Evolutionary conservation across 1,140 invertebrate species (phyloP).

Genomic region (Pinna nobilis): DNA sequence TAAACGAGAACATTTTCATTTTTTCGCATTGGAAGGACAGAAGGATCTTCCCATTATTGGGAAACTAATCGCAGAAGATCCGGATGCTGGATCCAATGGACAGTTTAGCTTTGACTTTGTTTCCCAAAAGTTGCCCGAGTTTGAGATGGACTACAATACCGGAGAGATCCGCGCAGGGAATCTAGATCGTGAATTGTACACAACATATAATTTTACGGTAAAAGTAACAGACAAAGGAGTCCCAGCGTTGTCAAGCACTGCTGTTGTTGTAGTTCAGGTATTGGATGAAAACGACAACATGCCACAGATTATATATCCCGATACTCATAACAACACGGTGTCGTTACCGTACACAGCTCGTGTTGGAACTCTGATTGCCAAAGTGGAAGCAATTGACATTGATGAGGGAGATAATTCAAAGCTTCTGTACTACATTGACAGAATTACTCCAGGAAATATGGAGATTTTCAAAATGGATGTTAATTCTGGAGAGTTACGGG

Average conservation of each 20-base stretch:
- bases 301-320: slow-evolving; percentile 73
- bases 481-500: slow-evolving; percentile 52
- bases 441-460: slow-evolving; percentile 51
- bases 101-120: slow-evolving; percentile 61
- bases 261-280: slow-evolving; percentile 86
- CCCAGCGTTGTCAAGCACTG: slow-evolving; percentile 89
- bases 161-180: slow-evolving; percentile 81
- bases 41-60: slow-evolving; percentile 88
- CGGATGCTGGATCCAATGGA: slow-evolving; percentile 66
- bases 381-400: slow-evolving; percentile 51
- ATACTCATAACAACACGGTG: slow-evolving; percentile 58
- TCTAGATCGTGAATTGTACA: slow-evolving; percentile 88
- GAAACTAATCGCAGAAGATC: slow-evolving; percentile 81
- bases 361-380: slow-evolving; percentile 53
- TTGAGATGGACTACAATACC: slow-evolving; percentile 83
- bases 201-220: slow-evolving; percentile 87
- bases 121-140: slow-evolving; percentile 57
- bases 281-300: slow-evolving; percentile 85
- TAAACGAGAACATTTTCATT: slow-evolving; percentile 71
- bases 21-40: slow-evolving; percentile 90
- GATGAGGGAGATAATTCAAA: slow-evolving; percentile 84
- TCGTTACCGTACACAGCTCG: slow-evolving; percentile 47
- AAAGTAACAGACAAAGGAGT: slow-evolving; percentile 94
- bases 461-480: slow-evolving; percentile 61
- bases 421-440: slow-evolving; percentile 82